Percentiles rank a stretch among this genome's conserved stretches.
phyloP scores from a whole-genome alignment of 92 coral and sea anemone genomes.

The Paragorgia papillata region DNA sequence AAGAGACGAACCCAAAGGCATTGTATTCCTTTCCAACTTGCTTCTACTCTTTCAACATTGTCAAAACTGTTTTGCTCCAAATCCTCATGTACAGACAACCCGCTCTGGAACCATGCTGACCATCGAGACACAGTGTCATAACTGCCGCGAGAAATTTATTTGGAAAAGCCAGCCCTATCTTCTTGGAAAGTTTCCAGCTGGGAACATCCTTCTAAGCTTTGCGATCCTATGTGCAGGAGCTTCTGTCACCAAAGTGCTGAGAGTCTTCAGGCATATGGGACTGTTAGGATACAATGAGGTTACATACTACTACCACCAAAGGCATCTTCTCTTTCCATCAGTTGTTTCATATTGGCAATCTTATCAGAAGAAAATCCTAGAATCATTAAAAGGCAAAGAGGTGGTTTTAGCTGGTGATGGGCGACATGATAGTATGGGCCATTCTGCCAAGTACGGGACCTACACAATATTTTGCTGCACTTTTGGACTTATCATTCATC shows the following conservation, averaged over 20 bases:
- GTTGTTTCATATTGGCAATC: too few species aligned
- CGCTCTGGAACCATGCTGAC: slow-evolving; percentile 29
- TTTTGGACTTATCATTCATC: too few species aligned
- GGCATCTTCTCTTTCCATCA: too few species aligned
- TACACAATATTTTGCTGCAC: too few species aligned
- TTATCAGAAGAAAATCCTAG: too few species aligned
- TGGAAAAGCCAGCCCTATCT: slow-evolving; percentile 26
- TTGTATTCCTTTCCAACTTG: slow-evolving; percentile 57
- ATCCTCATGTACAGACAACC: slow-evolving; percentile 27
- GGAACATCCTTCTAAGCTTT: slow-evolving; percentile 11
- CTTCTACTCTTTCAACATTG: slow-evolving; percentile 68
- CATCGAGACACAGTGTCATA: neutral
- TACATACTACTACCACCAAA: too few species aligned
- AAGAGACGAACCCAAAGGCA: slow-evolving; percentile 68
- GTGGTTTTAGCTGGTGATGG: too few species aligned
- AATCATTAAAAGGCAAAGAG: too few species aligned
- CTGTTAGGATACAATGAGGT: slow-evolving; percentile 12
- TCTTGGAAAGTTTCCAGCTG: slow-evolving; percentile 37
- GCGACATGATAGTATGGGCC: slow-evolving; percentile 62
- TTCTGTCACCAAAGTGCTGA: neutral
- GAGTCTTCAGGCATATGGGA: slow-evolving; percentile 27
- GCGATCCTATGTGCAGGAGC: slow-evolving; percentile 15
- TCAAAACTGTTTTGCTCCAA: slow-evolving; percentile 58
- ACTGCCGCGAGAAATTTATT: slow-evolving; percentile 8
- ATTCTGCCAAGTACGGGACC: too few species aligned